Conservation (phyloP, 35 echinoderm and acorn worm genomes). For the Patiria miniata region DNA sequence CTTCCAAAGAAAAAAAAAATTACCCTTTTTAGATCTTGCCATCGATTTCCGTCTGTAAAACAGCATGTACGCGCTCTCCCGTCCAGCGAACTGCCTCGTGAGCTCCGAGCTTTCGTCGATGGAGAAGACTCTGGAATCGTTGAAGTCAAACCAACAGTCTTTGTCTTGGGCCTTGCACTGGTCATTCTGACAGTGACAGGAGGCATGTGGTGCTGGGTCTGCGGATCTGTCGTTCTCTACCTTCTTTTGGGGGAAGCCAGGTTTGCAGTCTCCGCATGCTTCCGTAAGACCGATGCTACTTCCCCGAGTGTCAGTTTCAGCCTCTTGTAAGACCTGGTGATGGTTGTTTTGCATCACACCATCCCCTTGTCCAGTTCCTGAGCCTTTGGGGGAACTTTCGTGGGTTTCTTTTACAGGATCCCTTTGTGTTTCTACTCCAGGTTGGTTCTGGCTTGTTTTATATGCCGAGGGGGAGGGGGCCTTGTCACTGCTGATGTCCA, state of each 20-base stretch:
- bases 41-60: conserved; percentile 86
- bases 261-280: neutral
- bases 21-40: conserved; percentile 55
- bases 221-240: neutral
- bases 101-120: conserved; percentile 61
- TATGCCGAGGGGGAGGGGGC: too few relatives aligned
- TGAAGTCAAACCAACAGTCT: conserved; percentile 95
- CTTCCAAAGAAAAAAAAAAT: neutral
- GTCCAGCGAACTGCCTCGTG: conserved; percentile 74
- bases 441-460: too few relatives aligned
- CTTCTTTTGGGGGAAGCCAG: neutral
- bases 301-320: too few relatives aligned
- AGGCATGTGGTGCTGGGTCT: neutral
- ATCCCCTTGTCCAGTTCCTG: too few relatives aligned
- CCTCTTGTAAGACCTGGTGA: too few relatives aligned
- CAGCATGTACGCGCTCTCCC: conserved; percentile 98
- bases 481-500: too few relatives aligned
- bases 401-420: too few relatives aligned
- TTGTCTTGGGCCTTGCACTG: neutral
- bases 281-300: neutral
- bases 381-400: too few relatives aligned
- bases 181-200: neutral
- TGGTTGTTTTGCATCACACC: too few relatives aligned
- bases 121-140: conserved; percentile 81
- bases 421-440: too few relatives aligned